Conservation (phyloP, 2,113 vertebrate genomes). For the Sterna hirundo region DNA sequence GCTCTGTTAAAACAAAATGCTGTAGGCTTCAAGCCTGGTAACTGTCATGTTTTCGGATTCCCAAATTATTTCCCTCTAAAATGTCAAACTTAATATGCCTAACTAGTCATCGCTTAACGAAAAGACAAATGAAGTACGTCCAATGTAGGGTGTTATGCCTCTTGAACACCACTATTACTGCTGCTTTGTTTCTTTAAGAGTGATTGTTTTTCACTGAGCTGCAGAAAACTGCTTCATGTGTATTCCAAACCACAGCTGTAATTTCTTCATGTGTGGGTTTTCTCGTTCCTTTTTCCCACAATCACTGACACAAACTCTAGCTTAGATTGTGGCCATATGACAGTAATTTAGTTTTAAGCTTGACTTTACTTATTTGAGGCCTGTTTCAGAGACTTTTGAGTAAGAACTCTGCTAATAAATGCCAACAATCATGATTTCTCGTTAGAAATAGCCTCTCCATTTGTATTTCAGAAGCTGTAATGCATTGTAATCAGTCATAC, state of each 20-base stretch:
- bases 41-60: background rate
- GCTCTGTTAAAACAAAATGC: background rate
- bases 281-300: background rate
- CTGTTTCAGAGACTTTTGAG: background rate
- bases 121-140: background rate
- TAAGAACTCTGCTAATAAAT: background rate
- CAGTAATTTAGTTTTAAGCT: background rate
- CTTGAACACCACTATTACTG: background rate
- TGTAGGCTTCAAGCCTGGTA: background rate
- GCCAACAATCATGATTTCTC: background rate
- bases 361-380: background rate
- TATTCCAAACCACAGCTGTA: constrained; percentile 29
- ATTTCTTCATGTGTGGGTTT: background rate
- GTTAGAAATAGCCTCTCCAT: background rate
- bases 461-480: background rate
- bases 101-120: background rate
- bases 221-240: background rate
- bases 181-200: background rate
- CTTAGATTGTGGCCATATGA: background rate
- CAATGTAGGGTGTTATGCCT: background rate
- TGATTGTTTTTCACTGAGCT: background rate
- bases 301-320: background rate
- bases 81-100: background rate
- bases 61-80: background rate
- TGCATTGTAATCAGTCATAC: background rate